Evolutionary conservation across 2,113 vertebrate genomes (phyloP).

Genomic region (Sebastes fasciatus): DNA sequence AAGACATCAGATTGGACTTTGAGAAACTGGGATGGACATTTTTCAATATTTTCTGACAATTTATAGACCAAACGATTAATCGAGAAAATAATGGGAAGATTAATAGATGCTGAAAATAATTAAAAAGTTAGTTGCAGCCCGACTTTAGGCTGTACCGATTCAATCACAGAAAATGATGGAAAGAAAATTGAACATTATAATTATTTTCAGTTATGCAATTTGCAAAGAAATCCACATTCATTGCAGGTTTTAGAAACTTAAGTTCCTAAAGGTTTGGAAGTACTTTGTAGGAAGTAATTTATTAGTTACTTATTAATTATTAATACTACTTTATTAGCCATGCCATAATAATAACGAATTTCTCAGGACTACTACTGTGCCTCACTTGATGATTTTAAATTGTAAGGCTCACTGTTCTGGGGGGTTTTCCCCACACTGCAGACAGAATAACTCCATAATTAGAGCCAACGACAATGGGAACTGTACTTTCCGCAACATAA

Average conservation of each 20-base stretch:
- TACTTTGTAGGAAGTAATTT: background rate
- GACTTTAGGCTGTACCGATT: background rate
- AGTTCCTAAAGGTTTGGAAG: background rate
- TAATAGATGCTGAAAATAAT: no score
- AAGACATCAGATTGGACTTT: no score
- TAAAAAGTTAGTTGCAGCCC: no score
- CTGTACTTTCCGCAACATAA: slow-evolving; percentile 33
- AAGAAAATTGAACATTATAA: no score
- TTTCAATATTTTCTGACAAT: no score
- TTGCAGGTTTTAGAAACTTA: background rate
- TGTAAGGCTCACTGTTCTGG: slow-evolving; percentile 25
- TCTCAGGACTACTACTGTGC: slow-evolving; percentile 17
- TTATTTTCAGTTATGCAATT: slow-evolving; percentile 1
- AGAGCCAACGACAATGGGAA: slow-evolving; percentile 53
- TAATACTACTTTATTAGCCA: background rate
- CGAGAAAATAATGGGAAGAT: no score
- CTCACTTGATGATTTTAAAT: slow-evolving; percentile 33
- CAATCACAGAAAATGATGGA: background rate
- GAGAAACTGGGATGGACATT: no score
- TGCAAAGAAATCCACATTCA: background rate
- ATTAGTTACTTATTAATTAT: background rate
- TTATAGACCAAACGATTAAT: no score
- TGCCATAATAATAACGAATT: slow-evolving; percentile 10
- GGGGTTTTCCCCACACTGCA: slow-evolving; percentile 19
- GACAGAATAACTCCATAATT: slow-evolving; percentile 43